These are phyloP conservation scores for Ellobium chinense DNA, from an alignment of 2,888 invertebrate genomes.

Conservation along the genomic window DNA sequence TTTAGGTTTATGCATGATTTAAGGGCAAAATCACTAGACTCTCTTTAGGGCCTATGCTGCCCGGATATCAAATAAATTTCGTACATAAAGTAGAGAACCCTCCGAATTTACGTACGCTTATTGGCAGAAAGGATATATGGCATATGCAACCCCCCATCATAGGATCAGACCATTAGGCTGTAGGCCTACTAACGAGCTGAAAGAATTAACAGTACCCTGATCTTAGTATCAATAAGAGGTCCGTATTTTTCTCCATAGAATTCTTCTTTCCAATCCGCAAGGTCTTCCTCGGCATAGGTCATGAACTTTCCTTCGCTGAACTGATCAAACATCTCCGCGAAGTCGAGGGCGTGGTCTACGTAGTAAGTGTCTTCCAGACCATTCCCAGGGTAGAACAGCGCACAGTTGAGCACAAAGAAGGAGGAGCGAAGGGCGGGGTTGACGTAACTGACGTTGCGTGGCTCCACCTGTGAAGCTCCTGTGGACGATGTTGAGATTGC, in stretches of 20 bases:
- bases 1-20: too few species aligned
- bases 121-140: too few species aligned
- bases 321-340: slow-evolving; percentile 3
- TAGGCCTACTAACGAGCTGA: not conserved
- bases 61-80: too few species aligned
- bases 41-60: too few species aligned
- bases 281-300: slow-evolving; percentile 7
- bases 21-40: too few species aligned
- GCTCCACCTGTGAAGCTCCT: not conserved
- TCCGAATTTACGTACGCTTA: too few species aligned
- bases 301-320: not conserved
- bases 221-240: slow-evolving; percentile 22
- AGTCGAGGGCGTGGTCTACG: slow-evolving; percentile 14
- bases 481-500: too few species aligned
- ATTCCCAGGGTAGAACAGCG: not conserved
- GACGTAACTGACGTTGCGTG: not conserved
- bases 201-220: not conserved
- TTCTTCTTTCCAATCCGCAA: slow-evolving; percentile 24
- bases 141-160: too few species aligned
- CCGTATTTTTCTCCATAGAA: slow-evolving; percentile 30
- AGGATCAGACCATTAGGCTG: too few species aligned
- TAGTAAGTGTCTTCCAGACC: slow-evolving; percentile 7
- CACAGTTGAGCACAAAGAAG: not conserved
- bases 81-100: too few species aligned
- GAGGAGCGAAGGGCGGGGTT: not conserved